Conservation (phyloP, 2,797 vertebrate species). For the Sebastes glaucus region DNA sequence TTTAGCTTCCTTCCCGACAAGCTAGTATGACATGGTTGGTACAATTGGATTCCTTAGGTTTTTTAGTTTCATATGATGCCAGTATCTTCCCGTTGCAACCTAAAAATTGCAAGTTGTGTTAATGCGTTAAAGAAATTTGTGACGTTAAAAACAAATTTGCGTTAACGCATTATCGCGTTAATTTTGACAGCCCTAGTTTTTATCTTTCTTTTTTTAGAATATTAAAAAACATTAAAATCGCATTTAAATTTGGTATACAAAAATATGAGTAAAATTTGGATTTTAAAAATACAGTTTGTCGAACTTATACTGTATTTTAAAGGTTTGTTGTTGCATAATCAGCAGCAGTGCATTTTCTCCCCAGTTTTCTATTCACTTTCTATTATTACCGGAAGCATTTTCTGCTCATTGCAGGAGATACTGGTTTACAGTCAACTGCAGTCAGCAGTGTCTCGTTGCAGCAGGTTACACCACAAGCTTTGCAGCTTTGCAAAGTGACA, state of each 20-base stretch:
- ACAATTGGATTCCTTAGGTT: too few relatives aligned
- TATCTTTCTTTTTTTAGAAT: background rate
- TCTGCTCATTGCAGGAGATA: background rate
- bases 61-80: too few relatives aligned
- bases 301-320: too few relatives aligned
- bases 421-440: background rate
- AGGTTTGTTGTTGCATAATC: background rate
- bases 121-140: too few relatives aligned
- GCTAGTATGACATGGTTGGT: too few relatives aligned
- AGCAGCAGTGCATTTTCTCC: background rate
- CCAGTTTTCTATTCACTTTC: background rate
- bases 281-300: background rate
- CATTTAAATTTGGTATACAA: background rate
- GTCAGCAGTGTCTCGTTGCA: background rate
- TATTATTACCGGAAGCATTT: background rate
- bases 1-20: too few relatives aligned
- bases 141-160: too few relatives aligned
- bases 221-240: background rate
- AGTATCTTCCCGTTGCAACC: too few relatives aligned
- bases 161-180: too few relatives aligned
- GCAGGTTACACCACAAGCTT: background rate
- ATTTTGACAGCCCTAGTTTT: background rate
- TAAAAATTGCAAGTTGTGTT: too few relatives aligned
- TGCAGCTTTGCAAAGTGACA: background rate
- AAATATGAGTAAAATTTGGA: background rate